Conservation (phyloP, 2,797 vertebrate genomes). For the Silurus aristotelis region DNA sequence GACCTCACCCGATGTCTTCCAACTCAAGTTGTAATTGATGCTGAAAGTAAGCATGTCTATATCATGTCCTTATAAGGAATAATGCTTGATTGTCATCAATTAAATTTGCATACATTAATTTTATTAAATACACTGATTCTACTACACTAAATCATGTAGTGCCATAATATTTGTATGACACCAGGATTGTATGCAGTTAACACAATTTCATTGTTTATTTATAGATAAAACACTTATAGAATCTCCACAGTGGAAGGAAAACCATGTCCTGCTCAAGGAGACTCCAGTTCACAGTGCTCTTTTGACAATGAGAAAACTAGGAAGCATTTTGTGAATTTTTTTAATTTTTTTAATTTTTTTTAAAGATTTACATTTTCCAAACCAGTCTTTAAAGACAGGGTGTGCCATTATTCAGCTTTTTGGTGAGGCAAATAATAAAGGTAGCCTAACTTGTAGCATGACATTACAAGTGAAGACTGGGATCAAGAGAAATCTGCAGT, state of each 20-base stretch:
- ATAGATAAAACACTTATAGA: conserved; percentile 63
- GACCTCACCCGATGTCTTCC: conserved; percentile 78
- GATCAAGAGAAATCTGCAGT: neutral
- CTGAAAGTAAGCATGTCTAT: conserved; percentile 66
- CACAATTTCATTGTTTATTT: conserved; percentile 25
- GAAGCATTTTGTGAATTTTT: conserved; percentile 56
- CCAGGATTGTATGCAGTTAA: neutral
- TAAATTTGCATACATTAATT: neutral
- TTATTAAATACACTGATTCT: neutral
- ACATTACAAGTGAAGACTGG: neutral
- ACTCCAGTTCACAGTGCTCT: conserved; percentile 72
- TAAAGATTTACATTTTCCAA: neutral
- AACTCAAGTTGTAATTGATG: conserved; percentile 70
- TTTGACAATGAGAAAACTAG: conserved; percentile 60
- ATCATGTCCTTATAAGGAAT: neutral
- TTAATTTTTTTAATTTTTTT: too few relatives aligned
- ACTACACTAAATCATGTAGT: neutral
- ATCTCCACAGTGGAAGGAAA: conserved; percentile 69
- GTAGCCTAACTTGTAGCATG: neutral
- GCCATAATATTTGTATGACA: neutral
- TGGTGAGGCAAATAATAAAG: neutral
- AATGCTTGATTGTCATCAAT: neutral
- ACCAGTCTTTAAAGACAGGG: neutral
- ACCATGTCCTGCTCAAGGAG: conserved; percentile 63
- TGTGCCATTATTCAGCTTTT: too few relatives aligned